A percentile compares a stretch with the other conserved stretches of the same genome.
Evolutionary conservation across 2,888 invertebrate genomes (phyloP).

Genomic region (Choristoneura rosaceana): DNA sequence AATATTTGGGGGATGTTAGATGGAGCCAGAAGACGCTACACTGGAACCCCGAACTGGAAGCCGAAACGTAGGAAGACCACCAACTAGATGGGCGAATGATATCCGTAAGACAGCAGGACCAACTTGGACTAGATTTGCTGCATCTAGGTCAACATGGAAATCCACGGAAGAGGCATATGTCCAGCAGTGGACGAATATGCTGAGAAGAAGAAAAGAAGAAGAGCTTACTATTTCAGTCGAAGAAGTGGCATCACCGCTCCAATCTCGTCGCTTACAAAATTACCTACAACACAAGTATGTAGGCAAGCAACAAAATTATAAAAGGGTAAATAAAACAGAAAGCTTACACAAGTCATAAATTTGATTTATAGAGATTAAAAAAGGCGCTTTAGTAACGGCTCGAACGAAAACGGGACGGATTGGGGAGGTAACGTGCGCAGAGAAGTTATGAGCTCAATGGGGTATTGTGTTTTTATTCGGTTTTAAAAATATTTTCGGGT

Average conservation of each 20-base stretch:
- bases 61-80: no score
- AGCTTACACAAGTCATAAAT: constrained; percentile 86
- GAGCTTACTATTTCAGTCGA: not conserved
- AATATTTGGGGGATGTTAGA: no score
- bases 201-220: no score
- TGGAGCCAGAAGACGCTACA: no score
- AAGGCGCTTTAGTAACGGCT: constrained; percentile 85
- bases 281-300: constrained; percentile 29
- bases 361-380: constrained; percentile 86
- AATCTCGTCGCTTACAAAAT: constrained; percentile 25
- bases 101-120: no score
- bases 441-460: constrained; percentile 42
- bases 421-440: constrained; percentile 72
- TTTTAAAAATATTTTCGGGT: not conserved
- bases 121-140: no score
- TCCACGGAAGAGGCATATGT: no score
- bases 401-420: constrained; percentile 84
- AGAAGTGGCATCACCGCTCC: not conserved
- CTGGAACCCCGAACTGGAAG: no score
- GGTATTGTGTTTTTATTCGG: constrained; percentile 23
- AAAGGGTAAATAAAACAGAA: constrained; percentile 86
- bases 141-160: no score
- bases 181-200: no score
- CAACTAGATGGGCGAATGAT: no score
- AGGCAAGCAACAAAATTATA: constrained; percentile 80